Percentiles rank a stretch among this genome's conserved stretches.
Evolutionary conservation across 2,888 invertebrate genomes (phyloP).

Genomic region (Morpho achilles): DNA sequence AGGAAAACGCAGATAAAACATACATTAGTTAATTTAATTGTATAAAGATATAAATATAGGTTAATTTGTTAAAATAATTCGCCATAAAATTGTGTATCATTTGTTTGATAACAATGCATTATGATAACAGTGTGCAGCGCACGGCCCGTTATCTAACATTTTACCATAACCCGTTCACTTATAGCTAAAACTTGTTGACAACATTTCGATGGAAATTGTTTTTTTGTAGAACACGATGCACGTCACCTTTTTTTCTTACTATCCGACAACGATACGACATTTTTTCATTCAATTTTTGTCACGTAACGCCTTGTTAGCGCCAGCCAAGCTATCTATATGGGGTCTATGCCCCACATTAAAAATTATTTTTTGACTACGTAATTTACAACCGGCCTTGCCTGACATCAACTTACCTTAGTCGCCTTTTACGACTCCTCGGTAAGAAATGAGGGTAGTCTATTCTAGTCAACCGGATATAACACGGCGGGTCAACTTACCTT

Average conservation of each 20-base stretch:
- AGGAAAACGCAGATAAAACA: too few species aligned
- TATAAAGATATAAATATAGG: neutral
- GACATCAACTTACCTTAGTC: too few species aligned
- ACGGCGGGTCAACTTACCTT: too few species aligned
- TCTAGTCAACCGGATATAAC: too few species aligned
- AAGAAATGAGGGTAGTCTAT: too few species aligned
- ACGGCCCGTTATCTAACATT: slow-evolving; percentile 2
- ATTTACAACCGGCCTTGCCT: too few species aligned
- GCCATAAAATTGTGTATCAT: neutral
- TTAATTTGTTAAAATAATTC: neutral
- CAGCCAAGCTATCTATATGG: too few species aligned
- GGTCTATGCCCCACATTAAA: too few species aligned
- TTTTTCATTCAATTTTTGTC: neutral
- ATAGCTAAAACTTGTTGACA: neutral
- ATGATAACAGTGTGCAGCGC: neutral
- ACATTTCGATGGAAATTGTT: neutral
- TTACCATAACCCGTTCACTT: slow-evolving; percentile 2
- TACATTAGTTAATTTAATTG: too few species aligned
- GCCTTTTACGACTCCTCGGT: too few species aligned
- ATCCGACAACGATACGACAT: neutral
- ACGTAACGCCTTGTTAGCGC: too few species aligned
- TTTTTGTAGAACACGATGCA: slow-evolving; percentile 1
- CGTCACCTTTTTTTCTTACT: neutral
- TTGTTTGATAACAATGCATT: neutral
- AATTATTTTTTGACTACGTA: too few species aligned